Evolutionary conservation across 1,140 invertebrate genomes (phyloP), one percentile per base, ranked within the genome.

Genomic region (Drosophila nikananu): DNA sequence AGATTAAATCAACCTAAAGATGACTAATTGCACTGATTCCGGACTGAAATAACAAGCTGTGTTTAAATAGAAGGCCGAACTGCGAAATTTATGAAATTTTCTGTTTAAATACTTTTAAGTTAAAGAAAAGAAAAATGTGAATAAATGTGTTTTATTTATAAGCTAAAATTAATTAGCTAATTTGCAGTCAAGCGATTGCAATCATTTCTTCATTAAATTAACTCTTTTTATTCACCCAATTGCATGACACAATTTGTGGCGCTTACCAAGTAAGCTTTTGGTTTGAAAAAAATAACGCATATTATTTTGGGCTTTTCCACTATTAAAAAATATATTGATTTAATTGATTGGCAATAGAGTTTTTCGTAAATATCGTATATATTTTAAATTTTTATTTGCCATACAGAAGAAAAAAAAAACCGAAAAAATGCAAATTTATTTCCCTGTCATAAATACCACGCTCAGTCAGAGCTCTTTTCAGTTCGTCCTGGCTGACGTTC

Each of bases 371-470:
- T 35, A 21, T 21, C 6, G 2, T 51, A 30, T 10, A 51, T n/a
- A n/a, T 39, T 57, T 37, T n/a, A 55, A 55, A 57, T 25, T 39
- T 57, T 39, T 9, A 55, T 17, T 39, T 25, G 21, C n/a, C 10
- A 37, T 19, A 35, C 32, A 6, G 6, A 54, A 5, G 23, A 51
- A 30, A 15, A n/a, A 21, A 35, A 54, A 15, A 21, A 3, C 13
- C 5, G 3, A 21, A 35, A 54, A 55, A 23, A 57, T 57, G 52
- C 54, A 39, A 39, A 62, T 58, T 76, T 75, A 42, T 64, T 58
- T 64, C n/a, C 27, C 48, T 57, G 55, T 58, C 21, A 44, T 41
- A 73, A 48, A 70, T 73, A 42, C 37, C 30, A 35, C 72, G 67
- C 48, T 62, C 59, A 64, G 62, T 60, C 44, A 52, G 35, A 62